Base-by-base conservation (phyloP, 2,113 vertebrate species). In the Physeter macrocephalus region DNA sequence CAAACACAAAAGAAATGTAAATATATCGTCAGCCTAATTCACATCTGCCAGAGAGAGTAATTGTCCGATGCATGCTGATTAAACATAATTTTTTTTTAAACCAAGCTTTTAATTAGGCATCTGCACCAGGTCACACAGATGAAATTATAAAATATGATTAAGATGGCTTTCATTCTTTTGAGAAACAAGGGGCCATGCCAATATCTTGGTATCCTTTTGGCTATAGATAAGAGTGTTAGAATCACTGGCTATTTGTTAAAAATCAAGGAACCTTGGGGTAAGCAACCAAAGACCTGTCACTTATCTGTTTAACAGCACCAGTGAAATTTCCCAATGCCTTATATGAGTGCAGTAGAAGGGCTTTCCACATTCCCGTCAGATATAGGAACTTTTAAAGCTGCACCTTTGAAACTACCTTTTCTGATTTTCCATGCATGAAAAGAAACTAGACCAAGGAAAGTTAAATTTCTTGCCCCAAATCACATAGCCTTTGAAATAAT, bases 1-100 rank as follows among this genome's bases (percentile, higher is more conserved):
- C 97, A 97, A 98, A 95, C 90, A 98, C 96, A 98, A 98, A 98
- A 93, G 95, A 98, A 98, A 97, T 98, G 94, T 97, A 98, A 98
- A 98, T 97, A 98, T 74, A 98, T 97, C 66, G 0, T 94, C 96
- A 92, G 81, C 88, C 97, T 96, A 97, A 97, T 97, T 96, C 97
- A 97, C 98, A 98, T 98, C 98, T 98, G 98, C 96, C 96, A 93
- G 91, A 31, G 91, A 31, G 59, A 97, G 74, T 97, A 98, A 98
- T 98, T 98, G 96, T 93, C 88, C 94, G 78, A 95, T 98, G 94
- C n/a, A 66, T 98, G 97, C 98, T 98, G 97, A 97, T 98, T 98
- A 98, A 97, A 97, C 98, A 95, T 93, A 97, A 52, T 91, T 98
- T 91, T 95, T 93, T 97, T 93, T 97, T 93, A 98, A 98, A 98